phyloP scores from a whole-genome alignment of 2,113 vertebrate genomes.

The Caranx ignobilis region DNA sequence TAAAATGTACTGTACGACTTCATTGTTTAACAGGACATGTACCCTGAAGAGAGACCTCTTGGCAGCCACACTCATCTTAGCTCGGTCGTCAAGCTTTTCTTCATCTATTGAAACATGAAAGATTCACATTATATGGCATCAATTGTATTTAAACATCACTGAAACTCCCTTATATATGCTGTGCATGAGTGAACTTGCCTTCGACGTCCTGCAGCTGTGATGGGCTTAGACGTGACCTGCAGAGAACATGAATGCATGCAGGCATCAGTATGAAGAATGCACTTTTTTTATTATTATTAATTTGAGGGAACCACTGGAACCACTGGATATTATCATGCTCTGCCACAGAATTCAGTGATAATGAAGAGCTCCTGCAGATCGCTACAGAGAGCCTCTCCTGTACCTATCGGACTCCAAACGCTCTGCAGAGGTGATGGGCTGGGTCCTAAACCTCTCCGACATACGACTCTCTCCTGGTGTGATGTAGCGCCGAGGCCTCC shows the following conservation, averaged over 20 bases:
- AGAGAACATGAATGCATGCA: conserved; percentile 56
- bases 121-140: background rate
- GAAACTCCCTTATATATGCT: background rate
- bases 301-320: background rate
- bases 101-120: conserved; percentile 83
- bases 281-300: background rate
- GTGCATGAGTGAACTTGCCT: conserved; percentile 78
- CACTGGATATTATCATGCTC: background rate
- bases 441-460: conserved; percentile 97
- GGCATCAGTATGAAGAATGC: conserved; percentile 5
- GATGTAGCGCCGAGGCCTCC: conserved; percentile 94
- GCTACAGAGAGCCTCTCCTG: conserved; percentile 39
- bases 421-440: conserved; percentile 98
- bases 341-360: background rate
- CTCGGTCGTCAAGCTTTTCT: conserved; percentile 95
- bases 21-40: conserved; percentile 16
- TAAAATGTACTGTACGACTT: background rate
- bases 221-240: conserved; percentile 87
- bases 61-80: conserved; percentile 96
- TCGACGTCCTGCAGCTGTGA: conserved; percentile 85
- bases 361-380: background rate
- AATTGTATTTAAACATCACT: background rate
- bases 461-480: conserved; percentile 94
- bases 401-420: conserved; percentile 97
- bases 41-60: conserved; percentile 92